phyloP scores from a whole-genome alignment of 2,888 invertebrate species.

The Lasioglossum marginatum region DNA sequence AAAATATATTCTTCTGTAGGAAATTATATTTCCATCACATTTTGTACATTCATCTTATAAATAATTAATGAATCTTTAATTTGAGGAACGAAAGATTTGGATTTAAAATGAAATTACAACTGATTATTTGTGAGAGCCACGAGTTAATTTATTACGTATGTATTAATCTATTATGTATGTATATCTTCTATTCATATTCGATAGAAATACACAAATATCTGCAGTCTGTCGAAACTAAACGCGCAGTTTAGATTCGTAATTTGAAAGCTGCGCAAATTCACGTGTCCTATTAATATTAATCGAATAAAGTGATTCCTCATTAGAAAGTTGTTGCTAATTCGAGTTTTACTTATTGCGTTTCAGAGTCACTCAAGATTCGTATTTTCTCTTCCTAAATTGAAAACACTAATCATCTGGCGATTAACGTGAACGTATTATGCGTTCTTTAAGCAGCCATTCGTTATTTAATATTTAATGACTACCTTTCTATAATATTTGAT shows the following conservation, averaged over 20 bases:
- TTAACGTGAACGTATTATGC: neutral
- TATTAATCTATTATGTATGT: no score
- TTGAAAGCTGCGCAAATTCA: neutral
- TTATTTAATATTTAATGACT: neutral
- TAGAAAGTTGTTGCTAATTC: neutral
- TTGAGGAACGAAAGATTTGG: neutral
- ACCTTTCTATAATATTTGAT: neutral
- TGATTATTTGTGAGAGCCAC: neutral
- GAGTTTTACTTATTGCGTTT: neutral
- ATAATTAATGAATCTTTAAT: neutral
- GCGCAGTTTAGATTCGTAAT: neutral
- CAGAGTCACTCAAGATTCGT: neutral
- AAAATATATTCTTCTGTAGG: neutral
- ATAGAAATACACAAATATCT: neutral
- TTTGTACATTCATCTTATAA: neutral
- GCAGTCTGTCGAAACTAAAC: neutral
- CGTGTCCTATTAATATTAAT: neutral
- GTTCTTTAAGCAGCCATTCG: neutral
- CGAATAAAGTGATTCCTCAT: neutral
- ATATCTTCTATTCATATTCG: no score
- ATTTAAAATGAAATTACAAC: neutral
- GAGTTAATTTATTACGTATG: no score
- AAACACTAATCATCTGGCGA: neutral
- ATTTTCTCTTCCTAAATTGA: neutral
- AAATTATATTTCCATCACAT: neutral